Percentiles rank a stretch among this genome's conserved stretches.
Conservation (phyloP, 1,140 invertebrate species). For the Portunus trituberculatus region DNA sequence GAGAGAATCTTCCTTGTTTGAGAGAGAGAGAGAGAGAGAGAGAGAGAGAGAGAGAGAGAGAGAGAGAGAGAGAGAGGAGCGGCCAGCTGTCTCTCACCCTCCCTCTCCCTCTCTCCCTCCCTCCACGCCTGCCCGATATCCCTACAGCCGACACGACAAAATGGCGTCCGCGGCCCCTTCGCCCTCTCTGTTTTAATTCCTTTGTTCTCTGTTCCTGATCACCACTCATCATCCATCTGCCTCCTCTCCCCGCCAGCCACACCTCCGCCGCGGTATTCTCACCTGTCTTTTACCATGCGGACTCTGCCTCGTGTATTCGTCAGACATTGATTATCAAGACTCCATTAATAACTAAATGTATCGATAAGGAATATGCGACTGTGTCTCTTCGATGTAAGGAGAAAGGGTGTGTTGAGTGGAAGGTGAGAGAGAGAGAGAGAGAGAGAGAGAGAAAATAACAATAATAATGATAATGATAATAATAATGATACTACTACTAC, state of each 20-base stretch:
- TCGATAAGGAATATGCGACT: no score
- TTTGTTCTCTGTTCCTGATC: conserved; percentile 30
- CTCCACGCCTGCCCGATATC: conserved; percentile 37
- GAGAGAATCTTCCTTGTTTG: no score
- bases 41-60: conserved; percentile 51
- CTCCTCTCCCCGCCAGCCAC: not conserved
- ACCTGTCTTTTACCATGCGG: not conserved
- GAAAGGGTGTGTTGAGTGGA: no score
- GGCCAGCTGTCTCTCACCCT: not conserved
- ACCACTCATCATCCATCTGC: not conserved
- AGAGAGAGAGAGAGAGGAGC: conserved; percentile 46
- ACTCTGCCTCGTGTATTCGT: not conserved
- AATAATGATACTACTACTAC: no score
- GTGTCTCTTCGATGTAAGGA: no score
- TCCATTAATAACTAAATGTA: no score
- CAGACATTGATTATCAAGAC: no score
- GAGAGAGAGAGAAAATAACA: not conserved
- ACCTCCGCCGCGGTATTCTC: not conserved
- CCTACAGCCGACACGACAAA: conserved; percentile 55
- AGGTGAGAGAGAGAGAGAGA: no score
- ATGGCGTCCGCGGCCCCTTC: conserved; percentile 44
- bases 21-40: conserved; percentile 57
- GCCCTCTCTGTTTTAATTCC: not conserved
- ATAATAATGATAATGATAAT: not conserved
- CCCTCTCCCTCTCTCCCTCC: not conserved